Conservation (phyloP, 2,888 invertebrate genomes). For the Eremobia ochroleuca region DNA sequence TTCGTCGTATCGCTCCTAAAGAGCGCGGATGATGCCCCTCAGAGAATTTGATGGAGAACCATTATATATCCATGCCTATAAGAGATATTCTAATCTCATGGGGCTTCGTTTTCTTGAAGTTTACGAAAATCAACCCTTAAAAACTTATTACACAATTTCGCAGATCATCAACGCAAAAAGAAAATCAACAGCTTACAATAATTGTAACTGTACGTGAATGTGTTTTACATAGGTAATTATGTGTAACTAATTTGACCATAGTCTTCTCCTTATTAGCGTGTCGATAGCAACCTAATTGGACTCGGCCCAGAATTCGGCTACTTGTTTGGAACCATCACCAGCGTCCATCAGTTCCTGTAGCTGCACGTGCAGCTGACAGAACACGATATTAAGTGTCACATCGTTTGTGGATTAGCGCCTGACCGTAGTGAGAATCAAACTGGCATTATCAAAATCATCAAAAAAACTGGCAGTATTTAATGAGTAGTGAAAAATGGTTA, state of each 20-base stretch:
- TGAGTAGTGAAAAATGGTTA: background rate
- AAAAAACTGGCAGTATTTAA: no score
- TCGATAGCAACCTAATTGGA: no score
- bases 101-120: conserved; percentile 6
- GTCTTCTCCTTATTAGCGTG: no score
- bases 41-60: conserved; percentile 31
- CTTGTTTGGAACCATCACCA: no score
- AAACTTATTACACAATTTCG: background rate
- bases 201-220: background rate
- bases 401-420: no score
- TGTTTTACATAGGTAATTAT: background rate
- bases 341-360: no score
- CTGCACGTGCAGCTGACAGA: no score
- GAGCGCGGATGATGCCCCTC: background rate
- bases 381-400: no score
- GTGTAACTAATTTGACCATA: background rate
- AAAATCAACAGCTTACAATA: background rate
- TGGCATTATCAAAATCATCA: background rate
- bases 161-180: background rate
- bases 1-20: conserved; percentile 10
- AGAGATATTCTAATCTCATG: conserved; percentile 23
- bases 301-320: no score
- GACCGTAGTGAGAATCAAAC: background rate
- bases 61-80: conserved; percentile 39
- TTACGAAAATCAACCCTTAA: background rate